Percentiles rank a stretch among this genome's conserved stretches.
These are phyloP conservation scores for Meteorus cinctellus DNA, from an alignment of 2,888 invertebrate species.

Conservation along the genomic window DNA sequence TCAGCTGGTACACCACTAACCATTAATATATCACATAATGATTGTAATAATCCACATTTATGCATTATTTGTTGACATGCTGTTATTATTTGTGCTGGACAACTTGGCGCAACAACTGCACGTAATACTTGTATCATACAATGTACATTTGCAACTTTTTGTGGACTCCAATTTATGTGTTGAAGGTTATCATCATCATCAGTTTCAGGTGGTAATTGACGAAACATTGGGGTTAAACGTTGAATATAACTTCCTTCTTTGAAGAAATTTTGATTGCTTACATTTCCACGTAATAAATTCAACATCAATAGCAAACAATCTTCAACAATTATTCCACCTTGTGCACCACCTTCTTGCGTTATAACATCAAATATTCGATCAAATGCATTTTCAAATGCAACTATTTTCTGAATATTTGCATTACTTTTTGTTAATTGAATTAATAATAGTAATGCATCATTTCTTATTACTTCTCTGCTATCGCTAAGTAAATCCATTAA, in stretches of 20 bases:
- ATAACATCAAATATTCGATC: constrained; percentile 96
- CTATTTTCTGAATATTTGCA: constrained; percentile 98
- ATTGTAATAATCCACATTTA: constrained; percentile 86
- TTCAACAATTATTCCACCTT: constrained; percentile 98
- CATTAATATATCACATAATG: constrained; percentile 93
- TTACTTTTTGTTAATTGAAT: constrained; percentile 95
- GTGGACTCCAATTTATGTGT: constrained; percentile 87
- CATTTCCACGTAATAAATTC: constrained; percentile 94
- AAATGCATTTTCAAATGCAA: constrained; percentile 99
- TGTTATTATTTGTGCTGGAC: constrained; percentile 84
- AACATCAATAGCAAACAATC: constrained; percentile 95
- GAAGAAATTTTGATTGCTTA: constrained; percentile 98
- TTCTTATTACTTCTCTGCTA: constrained; percentile 94
- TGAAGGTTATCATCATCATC: constrained; percentile 75
- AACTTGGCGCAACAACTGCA: constrained; percentile 94
- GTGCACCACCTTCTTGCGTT: constrained; percentile 90
- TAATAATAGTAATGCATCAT: constrained; percentile 92
- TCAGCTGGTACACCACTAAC: constrained; percentile 97
- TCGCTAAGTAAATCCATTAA: constrained; percentile 97
- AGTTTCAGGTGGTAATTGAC: constrained; percentile 78
- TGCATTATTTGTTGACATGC: constrained; percentile 93
- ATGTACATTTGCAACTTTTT: constrained; percentile 95
- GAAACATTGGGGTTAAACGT: constrained; percentile 90
- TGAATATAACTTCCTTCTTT: constrained; percentile 98
- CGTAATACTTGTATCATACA: constrained; percentile 93